Percentiles rank a stretch among this genome's conserved stretches.
Evolutionary conservation across 2,113 vertebrate species (phyloP).

Genomic region (Indri indri): DNA sequence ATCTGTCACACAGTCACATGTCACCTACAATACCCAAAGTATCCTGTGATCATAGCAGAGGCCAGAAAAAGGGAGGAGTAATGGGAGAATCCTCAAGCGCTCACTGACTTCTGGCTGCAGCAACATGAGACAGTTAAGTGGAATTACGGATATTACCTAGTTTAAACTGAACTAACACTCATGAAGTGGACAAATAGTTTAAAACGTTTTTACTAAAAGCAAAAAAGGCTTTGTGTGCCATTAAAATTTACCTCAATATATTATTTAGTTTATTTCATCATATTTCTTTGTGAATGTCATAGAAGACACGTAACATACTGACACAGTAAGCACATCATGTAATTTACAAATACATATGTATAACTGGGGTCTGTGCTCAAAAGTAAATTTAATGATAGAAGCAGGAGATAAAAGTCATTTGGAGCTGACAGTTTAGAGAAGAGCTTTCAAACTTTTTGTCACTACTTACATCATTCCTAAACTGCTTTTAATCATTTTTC

Average conservation of each 20-base stretch:
- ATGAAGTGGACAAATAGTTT: neutral
- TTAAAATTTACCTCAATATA: constrained; percentile 11
- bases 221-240: neutral
- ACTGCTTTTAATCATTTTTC: constrained; percentile 10
- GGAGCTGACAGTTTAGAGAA: neutral
- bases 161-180: neutral
- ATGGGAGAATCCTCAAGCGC: neutral
- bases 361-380: neutral
- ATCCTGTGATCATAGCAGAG: neutral
- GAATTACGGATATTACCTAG: neutral
- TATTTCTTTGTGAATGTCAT: neutral
- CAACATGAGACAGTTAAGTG: neutral
- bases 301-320: neutral
- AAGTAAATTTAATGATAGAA: neutral
- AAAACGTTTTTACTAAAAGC: constrained; percentile 10
- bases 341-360: neutral
- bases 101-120: neutral
- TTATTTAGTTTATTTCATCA: neutral
- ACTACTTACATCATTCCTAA: neutral
- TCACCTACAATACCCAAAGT: neutral
- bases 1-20: neutral
- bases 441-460: neutral
- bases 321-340: neutral
- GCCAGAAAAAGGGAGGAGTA: neutral
- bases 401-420: neutral